Evolutionary conservation across 2,888 invertebrate genomes (phyloP), one percentile per base, ranked within the genome.

Genomic region (Eupeodes latifasciatus): DNA sequence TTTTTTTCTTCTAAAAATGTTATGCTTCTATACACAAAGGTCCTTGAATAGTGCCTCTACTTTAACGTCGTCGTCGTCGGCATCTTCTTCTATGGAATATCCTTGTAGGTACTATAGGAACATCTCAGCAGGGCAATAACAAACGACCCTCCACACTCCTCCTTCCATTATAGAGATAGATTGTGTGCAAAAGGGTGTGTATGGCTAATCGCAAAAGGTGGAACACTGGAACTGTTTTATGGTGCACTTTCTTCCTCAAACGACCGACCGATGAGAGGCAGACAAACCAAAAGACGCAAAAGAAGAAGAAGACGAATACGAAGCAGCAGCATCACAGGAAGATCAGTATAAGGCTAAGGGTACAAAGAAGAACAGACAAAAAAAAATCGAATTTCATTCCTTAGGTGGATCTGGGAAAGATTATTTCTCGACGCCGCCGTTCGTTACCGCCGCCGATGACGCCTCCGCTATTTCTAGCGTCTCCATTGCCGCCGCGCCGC

Each of bases 141-240:
- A 76, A 87, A 81, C 84, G 72, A 80, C 84, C 76, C 66, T 75
- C 19, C 62, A 59, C 57, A 64, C 72, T 51, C 74, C 40, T 40
- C 40, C 40, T 5, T 27, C 27, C 27, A 27, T 3, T 3, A 27
- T 1, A 47, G 47, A 49, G 74, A 77, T 84, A 87, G 84, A 87
- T 87, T 87, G 77, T 87, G 87, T 84, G 80, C 80, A 77, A 87
- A 87, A 80, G 84, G 76, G 27, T 87, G 84, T 71, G 49, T 51
- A 61, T 36, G 74, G 87, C 87, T 87, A 87, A 87, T 87, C 87
- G 80, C 77, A 77, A 72, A 76, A 80, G 80, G 84, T 76, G 71
- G 34, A 82, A 79, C 51, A 77, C 76, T 76, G 76, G 34, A 82
- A 79, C 74, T 61, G 55, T 69, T 86, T 79, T 87, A 75, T 76